Percentiles rank a stretch among this genome's conserved stretches.
These are phyloP conservation scores for Diaphora mendica DNA, from an alignment of 2,888 invertebrate genomes.

Conservation along the genomic window DNA sequence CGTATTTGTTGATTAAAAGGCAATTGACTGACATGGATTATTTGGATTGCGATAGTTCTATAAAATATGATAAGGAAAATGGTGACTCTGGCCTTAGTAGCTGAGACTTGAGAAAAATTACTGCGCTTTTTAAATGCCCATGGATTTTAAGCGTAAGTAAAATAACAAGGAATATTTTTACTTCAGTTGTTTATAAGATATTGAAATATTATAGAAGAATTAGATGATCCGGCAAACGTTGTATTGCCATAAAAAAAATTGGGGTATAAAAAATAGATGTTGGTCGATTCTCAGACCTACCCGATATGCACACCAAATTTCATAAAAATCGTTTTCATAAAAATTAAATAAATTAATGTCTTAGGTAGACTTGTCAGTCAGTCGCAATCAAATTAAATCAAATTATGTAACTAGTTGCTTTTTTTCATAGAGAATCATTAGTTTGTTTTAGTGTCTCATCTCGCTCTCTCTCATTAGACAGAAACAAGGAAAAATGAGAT, in stretches of 20 bases:
- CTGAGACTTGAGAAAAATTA: conserved; percentile 39
- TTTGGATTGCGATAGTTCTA: conserved; percentile 66
- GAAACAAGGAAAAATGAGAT: not conserved
- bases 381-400: too few relatives aligned
- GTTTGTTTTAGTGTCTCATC: not conserved
- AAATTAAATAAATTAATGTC: not conserved
- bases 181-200: not conserved
- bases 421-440: not conserved
- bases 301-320: too few relatives aligned
- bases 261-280: too few relatives aligned
- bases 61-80: conserved; percentile 66
- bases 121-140: conserved; percentile 5
- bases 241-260: too few relatives aligned
- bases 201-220: not conserved
- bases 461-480: not conserved
- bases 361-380: not conserved
- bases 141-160: not conserved
- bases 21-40: conserved; percentile 76
- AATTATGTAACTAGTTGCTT: not conserved
- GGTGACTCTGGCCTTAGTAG: conserved; percentile 49
- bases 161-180: not conserved
- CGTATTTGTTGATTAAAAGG: conserved; percentile 72
- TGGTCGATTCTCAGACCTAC: too few relatives aligned
- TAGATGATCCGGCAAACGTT: too few relatives aligned
- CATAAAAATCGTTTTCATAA: too few relatives aligned